Percentiles rank a stretch among this genome's conserved stretches.
phyloP scores from a whole-genome alignment of 2,797 vertebrate genomes.

The Gambelia wislizenii region DNA sequence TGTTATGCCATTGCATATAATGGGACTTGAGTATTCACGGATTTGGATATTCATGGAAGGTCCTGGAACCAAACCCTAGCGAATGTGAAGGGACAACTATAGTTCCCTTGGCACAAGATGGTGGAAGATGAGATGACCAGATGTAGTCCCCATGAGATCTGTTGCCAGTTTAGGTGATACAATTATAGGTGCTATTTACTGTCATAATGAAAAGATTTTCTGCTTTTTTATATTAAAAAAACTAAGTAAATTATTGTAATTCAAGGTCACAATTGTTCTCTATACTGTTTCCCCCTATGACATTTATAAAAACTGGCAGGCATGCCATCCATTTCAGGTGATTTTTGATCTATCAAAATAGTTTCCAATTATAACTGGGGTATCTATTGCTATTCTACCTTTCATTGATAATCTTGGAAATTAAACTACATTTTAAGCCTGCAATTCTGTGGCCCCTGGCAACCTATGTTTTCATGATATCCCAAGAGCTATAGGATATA shows the following conservation, averaged over 20 bases:
- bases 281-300: not conserved
- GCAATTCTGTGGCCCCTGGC: not conserved
- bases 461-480: not conserved
- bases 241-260: not conserved
- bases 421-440: not conserved
- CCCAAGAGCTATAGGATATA: not conserved
- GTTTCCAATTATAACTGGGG: not conserved
- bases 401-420: not conserved
- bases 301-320: not conserved
- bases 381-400: not conserved
- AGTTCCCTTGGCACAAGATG: not conserved
- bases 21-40: too few relatives aligned
- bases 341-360: not conserved
- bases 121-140: not conserved
- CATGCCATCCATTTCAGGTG: not conserved
- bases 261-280: not conserved
- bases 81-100: too few relatives aligned
- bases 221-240: not conserved
- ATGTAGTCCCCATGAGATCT: not conserved
- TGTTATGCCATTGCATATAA: too few relatives aligned
- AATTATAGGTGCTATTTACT: not conserved
- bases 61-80: too few relatives aligned
- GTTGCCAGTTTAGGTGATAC: not conserved
- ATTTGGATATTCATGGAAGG: too few relatives aligned
- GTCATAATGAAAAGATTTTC: not conserved